These are phyloP conservation scores for Orchesellides sinensis DNA, from an alignment of 2,888 invertebrate species.

Conservation along the genomic window DNA sequence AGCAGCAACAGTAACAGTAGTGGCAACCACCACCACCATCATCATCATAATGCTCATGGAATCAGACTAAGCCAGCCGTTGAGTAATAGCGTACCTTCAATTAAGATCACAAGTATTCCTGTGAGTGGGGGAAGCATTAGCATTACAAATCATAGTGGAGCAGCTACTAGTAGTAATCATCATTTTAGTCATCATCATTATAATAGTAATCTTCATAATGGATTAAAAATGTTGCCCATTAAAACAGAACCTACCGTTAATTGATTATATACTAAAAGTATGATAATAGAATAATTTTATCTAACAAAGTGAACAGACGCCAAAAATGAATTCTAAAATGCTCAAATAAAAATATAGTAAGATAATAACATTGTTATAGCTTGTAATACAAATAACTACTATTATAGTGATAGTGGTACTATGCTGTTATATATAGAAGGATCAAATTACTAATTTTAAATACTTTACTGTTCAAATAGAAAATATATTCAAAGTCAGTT, in stretches of 20 bases:
- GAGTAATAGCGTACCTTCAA: constrained; percentile 22
- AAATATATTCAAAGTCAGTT: too few relatives aligned
- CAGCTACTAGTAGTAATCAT: constrained; percentile 1
- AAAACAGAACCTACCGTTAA: constrained; percentile 57
- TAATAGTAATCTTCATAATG: constrained; percentile 2
- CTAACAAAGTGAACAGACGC: neutral
- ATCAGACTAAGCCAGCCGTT: constrained; percentile 16
- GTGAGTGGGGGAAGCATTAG: constrained; percentile 60
- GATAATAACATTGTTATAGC: too few relatives aligned
- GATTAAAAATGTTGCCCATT: constrained; percentile 45
- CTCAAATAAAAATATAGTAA: too few relatives aligned
- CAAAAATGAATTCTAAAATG: neutral
- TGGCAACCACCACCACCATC: neutral
- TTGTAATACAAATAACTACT: neutral
- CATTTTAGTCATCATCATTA: constrained; percentile 25
- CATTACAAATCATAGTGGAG: constrained; percentile 46
- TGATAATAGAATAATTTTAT: neutral
- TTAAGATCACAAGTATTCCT: constrained; percentile 39
- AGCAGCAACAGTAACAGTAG: constrained; percentile 15
- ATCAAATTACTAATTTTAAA: too few relatives aligned
- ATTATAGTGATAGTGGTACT: too few relatives aligned
- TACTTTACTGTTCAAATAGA: too few relatives aligned
- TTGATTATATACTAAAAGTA: neutral
- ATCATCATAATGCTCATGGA: constrained; percentile 25
- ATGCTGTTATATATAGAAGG: too few relatives aligned